Conservation (phyloP, 1,140 invertebrate genomes). For the Antheraea pernyi region DNA sequence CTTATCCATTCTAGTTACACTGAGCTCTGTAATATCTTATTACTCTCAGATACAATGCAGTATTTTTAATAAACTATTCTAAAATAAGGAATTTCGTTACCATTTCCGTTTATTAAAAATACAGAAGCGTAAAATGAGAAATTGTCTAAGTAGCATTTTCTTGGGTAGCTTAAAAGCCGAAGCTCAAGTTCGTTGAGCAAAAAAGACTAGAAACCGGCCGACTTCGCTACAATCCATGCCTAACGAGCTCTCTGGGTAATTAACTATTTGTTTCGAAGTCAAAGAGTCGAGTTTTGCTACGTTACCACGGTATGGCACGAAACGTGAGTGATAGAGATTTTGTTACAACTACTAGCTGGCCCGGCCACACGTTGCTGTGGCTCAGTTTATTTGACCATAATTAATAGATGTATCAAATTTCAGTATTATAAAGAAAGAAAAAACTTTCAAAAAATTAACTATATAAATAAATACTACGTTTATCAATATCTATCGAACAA, state of each 20-base stretch:
- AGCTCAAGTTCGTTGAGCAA: constrained; percentile 22
- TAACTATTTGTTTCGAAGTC: constrained; percentile 66
- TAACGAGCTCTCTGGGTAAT: constrained; percentile 63
- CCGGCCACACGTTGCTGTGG: too few species aligned
- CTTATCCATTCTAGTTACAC: too few species aligned
- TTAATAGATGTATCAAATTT: too few species aligned
- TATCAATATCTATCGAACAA: too few species aligned
- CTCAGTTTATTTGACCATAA: not conserved
- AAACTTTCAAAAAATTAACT: too few species aligned
- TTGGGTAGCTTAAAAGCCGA: constrained; percentile 18
- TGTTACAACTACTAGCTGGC: not conserved
- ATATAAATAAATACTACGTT: too few species aligned
- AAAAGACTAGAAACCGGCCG: constrained; percentile 31
- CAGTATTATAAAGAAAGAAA: too few species aligned
- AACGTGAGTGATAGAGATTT: not conserved
- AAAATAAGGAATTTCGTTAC: not conserved
- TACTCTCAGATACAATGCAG: not conserved
- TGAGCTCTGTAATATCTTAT: not conserved
- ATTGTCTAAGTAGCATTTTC: constrained; percentile 14
- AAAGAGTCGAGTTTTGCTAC: constrained; percentile 44
- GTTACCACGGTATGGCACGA: constrained; percentile 21
- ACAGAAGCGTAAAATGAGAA: constrained; percentile 12
- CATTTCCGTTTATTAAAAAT: constrained; percentile 14
- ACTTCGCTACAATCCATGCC: constrained; percentile 50
- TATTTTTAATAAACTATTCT: not conserved